These are phyloP conservation scores for Gymnopithys bicolor DNA, from an alignment of 2,797 vertebrate genomes.

Conservation along the genomic window DNA sequence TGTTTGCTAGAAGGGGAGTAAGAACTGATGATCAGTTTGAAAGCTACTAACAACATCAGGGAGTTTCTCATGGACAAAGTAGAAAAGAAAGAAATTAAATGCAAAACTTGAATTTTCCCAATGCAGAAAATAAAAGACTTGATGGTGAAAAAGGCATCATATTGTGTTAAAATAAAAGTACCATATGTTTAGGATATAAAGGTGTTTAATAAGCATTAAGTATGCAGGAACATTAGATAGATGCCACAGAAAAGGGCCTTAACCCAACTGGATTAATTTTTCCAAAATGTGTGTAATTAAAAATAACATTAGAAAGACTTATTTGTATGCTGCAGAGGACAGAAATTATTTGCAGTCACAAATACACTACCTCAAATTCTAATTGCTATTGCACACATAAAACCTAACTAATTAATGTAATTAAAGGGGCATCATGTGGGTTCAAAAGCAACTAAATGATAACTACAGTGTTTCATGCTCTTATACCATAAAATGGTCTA, in stretches of 20 bases:
- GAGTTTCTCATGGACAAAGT: neutral
- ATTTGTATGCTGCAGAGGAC: slow-evolving; percentile 7
- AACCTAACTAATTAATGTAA: slow-evolving; percentile 22
- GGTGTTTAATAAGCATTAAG: neutral
- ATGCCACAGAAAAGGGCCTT: neutral
- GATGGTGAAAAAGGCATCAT: neutral
- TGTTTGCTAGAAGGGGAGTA: neutral
- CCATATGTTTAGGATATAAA: neutral
- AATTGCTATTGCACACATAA: neutral
- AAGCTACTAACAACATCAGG: neutral
- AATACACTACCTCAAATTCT: neutral
- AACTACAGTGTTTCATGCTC: neutral
- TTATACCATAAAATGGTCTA: neutral
- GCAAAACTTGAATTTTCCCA: neutral
- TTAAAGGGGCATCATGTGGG: neutral
- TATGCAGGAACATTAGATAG: neutral
- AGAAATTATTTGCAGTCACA: slow-evolving; percentile 12
- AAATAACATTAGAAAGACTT: slow-evolving; percentile 3
- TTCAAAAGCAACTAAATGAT: neutral
- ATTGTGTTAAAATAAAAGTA: neutral
- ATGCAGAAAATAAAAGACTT: neutral
- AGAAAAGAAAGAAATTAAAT: neutral
- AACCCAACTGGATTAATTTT: neutral
- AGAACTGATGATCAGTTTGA: neutral
- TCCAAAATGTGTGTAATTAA: slow-evolving; percentile 31